phyloP scores from a whole-genome alignment of 1,140 invertebrate species.

The Galendromus occidentalis region DNA sequence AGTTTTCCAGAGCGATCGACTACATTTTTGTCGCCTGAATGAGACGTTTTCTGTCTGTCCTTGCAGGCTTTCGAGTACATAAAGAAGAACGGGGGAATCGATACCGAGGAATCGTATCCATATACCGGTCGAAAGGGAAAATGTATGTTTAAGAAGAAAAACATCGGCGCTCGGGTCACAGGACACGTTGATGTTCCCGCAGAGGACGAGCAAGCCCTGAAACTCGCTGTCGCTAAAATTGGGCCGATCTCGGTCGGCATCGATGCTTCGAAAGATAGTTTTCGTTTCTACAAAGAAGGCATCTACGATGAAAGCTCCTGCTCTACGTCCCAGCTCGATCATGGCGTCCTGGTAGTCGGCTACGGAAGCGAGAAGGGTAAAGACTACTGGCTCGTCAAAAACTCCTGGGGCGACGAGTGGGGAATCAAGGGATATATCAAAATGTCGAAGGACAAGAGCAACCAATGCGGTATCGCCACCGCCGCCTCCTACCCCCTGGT shows the following conservation, averaged over 20 bases:
- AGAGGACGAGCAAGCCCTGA: slow-evolving; percentile 45
- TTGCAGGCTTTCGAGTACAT: slow-evolving; percentile 50
- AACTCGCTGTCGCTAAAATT: slow-evolving; percentile 58
- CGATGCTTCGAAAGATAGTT: slow-evolving; percentile 56
- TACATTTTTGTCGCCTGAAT: no score
- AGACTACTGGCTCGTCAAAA: slow-evolving; percentile 67
- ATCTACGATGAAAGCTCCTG: slow-evolving; percentile 48
- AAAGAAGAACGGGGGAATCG: slow-evolving; percentile 63
- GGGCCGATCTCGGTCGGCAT: slow-evolving; percentile 70
- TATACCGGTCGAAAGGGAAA: slow-evolving; percentile 48
- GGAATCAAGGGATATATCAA: slow-evolving; percentile 26
- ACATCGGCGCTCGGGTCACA: slow-evolving; percentile 54
- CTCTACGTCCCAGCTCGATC: slow-evolving; percentile 50
- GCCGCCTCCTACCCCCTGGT: slow-evolving; percentile 26
- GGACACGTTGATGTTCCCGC: slow-evolving; percentile 57
- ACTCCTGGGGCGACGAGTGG: slow-evolving; percentile 33
- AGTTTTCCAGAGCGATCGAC: no score
- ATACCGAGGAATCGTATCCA: slow-evolving; percentile 76
- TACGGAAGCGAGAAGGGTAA: slow-evolving; percentile 45
- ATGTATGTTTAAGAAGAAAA: slow-evolving; percentile 45
- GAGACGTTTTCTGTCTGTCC: neutral
- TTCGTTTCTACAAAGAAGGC: slow-evolving; percentile 50
- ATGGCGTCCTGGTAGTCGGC: slow-evolving; percentile 67
- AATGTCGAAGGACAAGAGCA: slow-evolving; percentile 27
- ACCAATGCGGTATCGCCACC: slow-evolving; percentile 29